Conservation (phyloP, 64 coral and sea anemone species). For the Actinia tenebrosa region DNA sequence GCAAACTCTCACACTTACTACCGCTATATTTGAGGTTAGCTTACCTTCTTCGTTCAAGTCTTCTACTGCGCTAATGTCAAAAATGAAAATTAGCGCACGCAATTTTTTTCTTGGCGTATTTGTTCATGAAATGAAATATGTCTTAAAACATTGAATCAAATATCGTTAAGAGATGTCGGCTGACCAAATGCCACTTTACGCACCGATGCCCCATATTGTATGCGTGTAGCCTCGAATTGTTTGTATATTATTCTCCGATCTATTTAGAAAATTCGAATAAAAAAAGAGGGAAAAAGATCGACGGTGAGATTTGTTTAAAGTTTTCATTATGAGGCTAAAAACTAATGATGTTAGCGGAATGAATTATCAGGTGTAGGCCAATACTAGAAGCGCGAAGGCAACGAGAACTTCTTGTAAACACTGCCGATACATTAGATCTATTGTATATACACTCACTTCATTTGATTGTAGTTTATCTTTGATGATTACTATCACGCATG, state of each 20-base stretch:
- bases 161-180: neutral
- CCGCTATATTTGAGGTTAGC: neutral
- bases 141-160: neutral
- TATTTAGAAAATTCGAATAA: neutral
- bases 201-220: neutral
- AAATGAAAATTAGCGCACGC: neutral
- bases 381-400: neutral
- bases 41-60: too few relatives aligned
- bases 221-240: neutral
- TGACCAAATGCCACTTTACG: neutral
- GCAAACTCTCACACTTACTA: neutral
- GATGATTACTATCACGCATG: conserved; percentile 1
- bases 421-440: neutral
- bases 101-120: neutral
- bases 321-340: too few relatives aligned
- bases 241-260: neutral
- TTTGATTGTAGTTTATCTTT: neutral
- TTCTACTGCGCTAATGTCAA: neutral
- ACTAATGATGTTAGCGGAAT: too few relatives aligned
- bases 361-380: neutral
- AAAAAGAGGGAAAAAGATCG: neutral
- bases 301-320: too few relatives aligned
- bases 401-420: neutral
- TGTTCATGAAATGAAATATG: neutral
- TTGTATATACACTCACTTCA: neutral